Conservation (phyloP, 2,888 invertebrate genomes). For the Agrotis ipsilon region DNA sequence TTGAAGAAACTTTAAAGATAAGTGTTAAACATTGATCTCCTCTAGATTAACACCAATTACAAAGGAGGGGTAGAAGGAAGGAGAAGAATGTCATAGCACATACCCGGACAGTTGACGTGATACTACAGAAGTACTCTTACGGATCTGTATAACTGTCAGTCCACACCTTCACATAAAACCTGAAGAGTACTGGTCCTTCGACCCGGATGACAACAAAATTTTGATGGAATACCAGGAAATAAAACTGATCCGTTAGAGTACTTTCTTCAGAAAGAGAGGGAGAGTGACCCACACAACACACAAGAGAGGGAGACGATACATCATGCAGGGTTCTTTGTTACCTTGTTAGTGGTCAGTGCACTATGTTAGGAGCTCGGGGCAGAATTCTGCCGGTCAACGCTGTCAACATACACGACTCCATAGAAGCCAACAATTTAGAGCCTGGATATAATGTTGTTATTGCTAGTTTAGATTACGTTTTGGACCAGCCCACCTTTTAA, state of each 20-base stretch:
- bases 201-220: too few relatives aligned
- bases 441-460: slow-evolving; percentile 8
- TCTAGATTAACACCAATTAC: slow-evolving; percentile 56
- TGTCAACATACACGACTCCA: slow-evolving; percentile 52
- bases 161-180: background rate
- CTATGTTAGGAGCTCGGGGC: slow-evolving; percentile 49
- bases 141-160: background rate
- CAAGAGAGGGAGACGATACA: slow-evolving; percentile 53
- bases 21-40: slow-evolving; percentile 60
- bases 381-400: slow-evolving; percentile 37
- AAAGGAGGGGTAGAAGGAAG: slow-evolving; percentile 47
- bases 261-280: slow-evolving; percentile 45
- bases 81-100: slow-evolving; percentile 47
- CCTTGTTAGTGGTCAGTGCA: slow-evolving; percentile 48
- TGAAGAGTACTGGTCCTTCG: background rate
- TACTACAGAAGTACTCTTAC: slow-evolving; percentile 44
- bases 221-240: background rate
- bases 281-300: slow-evolving; percentile 53
- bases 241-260: slow-evolving; percentile 44
- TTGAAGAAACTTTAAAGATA: slow-evolving; percentile 56
- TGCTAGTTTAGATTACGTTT: slow-evolving; percentile 10
- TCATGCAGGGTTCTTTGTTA: slow-evolving; percentile 55
- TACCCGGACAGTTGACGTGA: slow-evolving; percentile 35
- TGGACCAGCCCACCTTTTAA: background rate
- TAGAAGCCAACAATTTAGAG: slow-evolving; percentile 36